These are phyloP conservation scores for Dipodomys ordii DNA, from an alignment of 2,113 vertebrate genomes.

Conservation along the genomic window DNA sequence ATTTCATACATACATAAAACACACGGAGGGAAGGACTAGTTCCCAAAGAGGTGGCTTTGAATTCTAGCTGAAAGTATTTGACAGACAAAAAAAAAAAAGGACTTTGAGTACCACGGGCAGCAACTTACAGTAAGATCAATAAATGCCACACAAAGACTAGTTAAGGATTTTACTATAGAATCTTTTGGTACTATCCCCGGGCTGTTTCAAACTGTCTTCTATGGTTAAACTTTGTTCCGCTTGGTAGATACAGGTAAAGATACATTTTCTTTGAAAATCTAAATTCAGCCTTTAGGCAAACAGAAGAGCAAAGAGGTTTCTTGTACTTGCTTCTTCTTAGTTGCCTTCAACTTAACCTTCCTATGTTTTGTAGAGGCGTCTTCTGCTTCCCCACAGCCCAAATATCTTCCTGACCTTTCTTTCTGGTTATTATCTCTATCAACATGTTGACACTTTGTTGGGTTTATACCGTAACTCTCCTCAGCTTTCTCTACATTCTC, in stretches of 20 bases:
- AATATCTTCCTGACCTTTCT: background rate
- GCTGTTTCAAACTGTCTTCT: background rate
- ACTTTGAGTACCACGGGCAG: background rate
- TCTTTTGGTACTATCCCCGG: background rate
- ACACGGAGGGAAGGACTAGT: background rate
- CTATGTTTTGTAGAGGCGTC: background rate
- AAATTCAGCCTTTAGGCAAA: background rate
- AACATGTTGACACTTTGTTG: background rate
- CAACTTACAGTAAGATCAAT: background rate
- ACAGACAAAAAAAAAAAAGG: background rate
- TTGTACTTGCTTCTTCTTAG: background rate
- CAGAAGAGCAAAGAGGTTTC: background rate
- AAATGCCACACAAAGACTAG: background rate
- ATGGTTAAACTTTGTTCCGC: background rate
- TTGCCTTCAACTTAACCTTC: background rate
- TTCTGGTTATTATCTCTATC: background rate
- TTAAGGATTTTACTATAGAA: background rate
- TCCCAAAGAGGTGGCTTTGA: background rate
- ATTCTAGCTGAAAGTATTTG: background rate
- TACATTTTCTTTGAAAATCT: background rate
- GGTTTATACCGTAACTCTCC: background rate
- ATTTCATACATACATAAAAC: background rate
- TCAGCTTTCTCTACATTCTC: conserved; percentile 9
- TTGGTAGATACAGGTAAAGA: background rate
- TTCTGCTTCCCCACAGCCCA: background rate